Evolutionary conservation across 2,888 invertebrate genomes (phyloP), one percentile per base, ranked within the genome.

Genomic region (Drosophila acutilabella): DNA sequence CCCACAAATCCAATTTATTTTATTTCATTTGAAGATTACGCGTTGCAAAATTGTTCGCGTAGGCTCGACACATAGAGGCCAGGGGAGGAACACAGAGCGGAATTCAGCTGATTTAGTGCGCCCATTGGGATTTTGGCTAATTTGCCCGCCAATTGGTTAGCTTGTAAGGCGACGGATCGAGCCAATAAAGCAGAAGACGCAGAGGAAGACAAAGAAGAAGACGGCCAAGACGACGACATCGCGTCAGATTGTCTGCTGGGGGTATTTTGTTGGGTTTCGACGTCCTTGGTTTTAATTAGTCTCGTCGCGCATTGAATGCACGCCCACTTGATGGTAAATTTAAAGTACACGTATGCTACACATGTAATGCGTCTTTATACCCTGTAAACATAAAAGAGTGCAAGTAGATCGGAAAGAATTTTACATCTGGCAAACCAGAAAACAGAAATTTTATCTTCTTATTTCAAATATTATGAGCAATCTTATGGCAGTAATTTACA

Each of bases 211-310:
- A 0, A 36, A 30, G 30, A 30, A 30, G 7, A 30, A 30, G 30
- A 30, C 30, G 8, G 30, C 30, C 30, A 30, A 30, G 30, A 30
- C 30, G 47, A 48, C 47, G 47, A 62, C 40, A 62, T 42, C 42
- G 75, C 64, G 85, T 69, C 88, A 33, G 38, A 36, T 50, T 72
- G 88, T 82, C 81, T 88, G 86, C 83, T 76, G 80, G 82, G 86
- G 81, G 86, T 80, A 72, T 69, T 79, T 82, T 82, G 88, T 82
- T 86, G 86, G 88, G 86, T 71, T 82, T 85, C 86, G 45, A 62
- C 77, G 81, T 82, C 81, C 88, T 82, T 82, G 88, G 86, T 73
- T 82, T 82, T 88, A 82, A 82, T 82, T 88, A 72, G 76, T 61
- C 58, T 65, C 59, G 61, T 68, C 71, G 66, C 75, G 60, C 74